Evolutionary conservation across 2,113 vertebrate species (phyloP), one percentile per base, ranked within the genome.

Genomic region (Athene noctua): DNA sequence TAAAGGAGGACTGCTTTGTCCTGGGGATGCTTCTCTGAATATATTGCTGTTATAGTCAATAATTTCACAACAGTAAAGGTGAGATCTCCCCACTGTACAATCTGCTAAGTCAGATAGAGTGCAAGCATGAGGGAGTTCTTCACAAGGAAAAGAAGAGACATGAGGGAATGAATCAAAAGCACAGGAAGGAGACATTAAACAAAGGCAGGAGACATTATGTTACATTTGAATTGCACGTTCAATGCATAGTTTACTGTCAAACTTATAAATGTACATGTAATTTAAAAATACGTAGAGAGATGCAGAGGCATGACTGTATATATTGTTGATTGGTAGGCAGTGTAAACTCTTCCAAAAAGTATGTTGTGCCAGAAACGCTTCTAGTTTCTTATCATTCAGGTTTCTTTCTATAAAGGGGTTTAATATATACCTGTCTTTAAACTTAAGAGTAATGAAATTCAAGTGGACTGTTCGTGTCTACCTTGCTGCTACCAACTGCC

Each of bases 301-400:
- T 22, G 10, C 11, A 58, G 29, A 36, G 11, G 19, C 67, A 26
- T 29, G 67, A 15, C 9, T 58, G 5, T 26, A 3, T 80, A 2
- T 29, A 2, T 34, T 0, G 0, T 22, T 30, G 36, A 4, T 10
- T 54, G 29, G n/a, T 55, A 57, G 51, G n/a, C 38, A 42, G 0
- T 32, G 17, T 34, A 13, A 66, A 52, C 42, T 88, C 27, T 61
- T 58, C 34, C 55, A 44, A 7, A 8, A 34, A 36, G 11, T 10
- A 18, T 30, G n/a, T 15, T 19, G 38, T 49, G 15, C 58, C 40
- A 88, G 90, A 36, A 88, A 25, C 16, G 21, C 68, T 93, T 78
- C 52, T 15, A 58, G 4, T 80, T 88, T 46, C 55, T 63, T 63
- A 34, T 19, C 11, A 4, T 46, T 72, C 58, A 26, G 15, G 21